Percentiles rank a stretch among this genome's conserved stretches.
These are phyloP conservation scores for Meta bourneti DNA, from an alignment of 2,888 invertebrate genomes.

Conservation along the genomic window DNA sequence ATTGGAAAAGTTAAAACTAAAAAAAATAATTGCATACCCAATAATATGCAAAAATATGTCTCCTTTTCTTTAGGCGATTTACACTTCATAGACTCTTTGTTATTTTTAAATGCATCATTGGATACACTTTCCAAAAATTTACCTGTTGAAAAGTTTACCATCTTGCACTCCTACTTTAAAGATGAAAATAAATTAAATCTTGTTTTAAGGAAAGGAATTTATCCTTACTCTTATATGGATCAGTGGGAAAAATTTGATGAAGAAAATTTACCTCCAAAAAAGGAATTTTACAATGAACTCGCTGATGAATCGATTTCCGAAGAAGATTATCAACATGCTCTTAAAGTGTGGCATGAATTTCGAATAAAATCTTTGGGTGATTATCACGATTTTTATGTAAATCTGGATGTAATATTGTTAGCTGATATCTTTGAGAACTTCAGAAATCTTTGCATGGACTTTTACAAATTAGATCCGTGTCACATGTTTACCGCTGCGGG, in stretches of 20 bases:
- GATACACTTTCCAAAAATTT: background rate
- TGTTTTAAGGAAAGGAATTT: background rate
- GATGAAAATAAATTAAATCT: background rate
- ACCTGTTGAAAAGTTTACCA: background rate
- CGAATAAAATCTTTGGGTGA: background rate
- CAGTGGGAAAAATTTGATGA: conserved; percentile 9
- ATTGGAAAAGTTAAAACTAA: background rate
- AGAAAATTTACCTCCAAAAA: background rate
- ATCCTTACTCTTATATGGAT: conserved; percentile 15
- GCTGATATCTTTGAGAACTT: conserved; percentile 26
- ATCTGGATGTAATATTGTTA: conserved; percentile 1
- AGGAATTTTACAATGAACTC: background rate
- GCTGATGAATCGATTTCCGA: background rate
- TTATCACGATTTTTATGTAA: conserved; percentile 3
- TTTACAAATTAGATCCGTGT: background rate
- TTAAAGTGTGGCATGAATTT: background rate
- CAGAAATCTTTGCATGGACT: background rate
- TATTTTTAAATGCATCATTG: background rate
- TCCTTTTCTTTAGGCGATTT: too few species aligned
- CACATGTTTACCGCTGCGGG: conserved; percentile 12
- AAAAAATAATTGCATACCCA: background rate
- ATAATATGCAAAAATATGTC: too few species aligned
- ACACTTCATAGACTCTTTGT: background rate
- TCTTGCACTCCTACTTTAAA: background rate
- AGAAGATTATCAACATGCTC: conserved; percentile 3